Conservation (phyloP, 2,797 vertebrate species). For the Argyrosomus regius region DNA sequence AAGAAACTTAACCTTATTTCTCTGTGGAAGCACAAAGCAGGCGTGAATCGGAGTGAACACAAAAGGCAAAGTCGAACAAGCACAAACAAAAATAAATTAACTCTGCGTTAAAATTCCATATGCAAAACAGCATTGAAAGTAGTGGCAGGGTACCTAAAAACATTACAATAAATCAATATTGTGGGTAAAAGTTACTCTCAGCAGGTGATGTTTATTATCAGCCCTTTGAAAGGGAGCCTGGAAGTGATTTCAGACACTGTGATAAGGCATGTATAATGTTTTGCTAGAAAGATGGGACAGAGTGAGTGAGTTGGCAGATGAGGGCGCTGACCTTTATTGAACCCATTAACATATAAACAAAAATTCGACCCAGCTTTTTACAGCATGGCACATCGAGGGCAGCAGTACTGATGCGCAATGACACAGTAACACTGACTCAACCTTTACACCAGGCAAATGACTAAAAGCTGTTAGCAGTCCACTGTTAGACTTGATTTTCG, state of each 20-base stretch:
- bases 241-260: conserved; percentile 8
- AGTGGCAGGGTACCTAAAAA: neutral
- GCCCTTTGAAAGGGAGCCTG: neutral
- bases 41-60: neutral
- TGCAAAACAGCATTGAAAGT: neutral
- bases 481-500: conserved; percentile 16
- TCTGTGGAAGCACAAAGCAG: conserved; percentile 1
- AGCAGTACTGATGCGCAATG: neutral
- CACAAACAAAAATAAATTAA: neutral
- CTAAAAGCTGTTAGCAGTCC: conserved; percentile 44
- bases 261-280: neutral
- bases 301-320: conserved; percentile 23
- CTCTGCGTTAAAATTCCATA: neutral
- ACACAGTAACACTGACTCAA: conserved; percentile 17
- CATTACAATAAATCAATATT: neutral
- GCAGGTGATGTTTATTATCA: conserved; percentile 6
- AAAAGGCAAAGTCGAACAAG: neutral
- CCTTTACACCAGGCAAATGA: neutral
- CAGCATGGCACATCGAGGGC: conserved; percentile 53
- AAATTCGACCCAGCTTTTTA: conserved; percentile 23
- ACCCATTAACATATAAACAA: conserved; percentile 49
- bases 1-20: neutral
- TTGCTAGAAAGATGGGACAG: neutral
- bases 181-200: neutral
- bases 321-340: conserved; percentile 48